Evolutionary conservation across 2,113 vertebrate species (phyloP).

Genomic region (Ranitomeya imitator): DNA sequence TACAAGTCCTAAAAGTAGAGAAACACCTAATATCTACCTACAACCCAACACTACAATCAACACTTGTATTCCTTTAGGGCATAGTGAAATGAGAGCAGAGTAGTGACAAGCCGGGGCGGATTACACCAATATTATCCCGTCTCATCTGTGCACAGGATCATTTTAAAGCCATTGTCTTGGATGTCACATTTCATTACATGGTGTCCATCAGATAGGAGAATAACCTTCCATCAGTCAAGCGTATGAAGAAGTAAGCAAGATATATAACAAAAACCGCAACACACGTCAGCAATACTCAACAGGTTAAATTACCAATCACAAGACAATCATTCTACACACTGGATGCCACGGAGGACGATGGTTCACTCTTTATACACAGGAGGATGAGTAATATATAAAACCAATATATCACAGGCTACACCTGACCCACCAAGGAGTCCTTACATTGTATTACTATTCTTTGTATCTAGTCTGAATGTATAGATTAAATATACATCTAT

Average conservation of each 20-base stretch:
- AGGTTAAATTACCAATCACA: neutral
- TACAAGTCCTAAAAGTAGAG: no score
- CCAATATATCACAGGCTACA: neutral
- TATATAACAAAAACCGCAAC: neutral
- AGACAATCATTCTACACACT: neutral
- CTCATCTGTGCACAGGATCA: constrained; percentile 24
- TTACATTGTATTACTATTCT: neutral
- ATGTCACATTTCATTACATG: constrained; percentile 7
- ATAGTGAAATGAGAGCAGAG: neutral
- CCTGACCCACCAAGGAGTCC: neutral
- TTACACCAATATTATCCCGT: constrained; percentile 22
- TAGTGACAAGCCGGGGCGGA: neutral
- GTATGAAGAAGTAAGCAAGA: neutral
- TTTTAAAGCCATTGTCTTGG: constrained; percentile 6
- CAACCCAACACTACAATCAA: neutral
- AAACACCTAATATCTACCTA: neutral
- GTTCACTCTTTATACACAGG: neutral
- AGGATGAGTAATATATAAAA: neutral
- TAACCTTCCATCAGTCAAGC: neutral
- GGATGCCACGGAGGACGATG: neutral
- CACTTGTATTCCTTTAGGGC: neutral
- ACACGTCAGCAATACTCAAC: neutral
- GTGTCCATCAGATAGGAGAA: neutral
- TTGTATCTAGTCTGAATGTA: neutral
- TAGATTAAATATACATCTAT: no score